Conservation (phyloP, 2,888 invertebrate species). For the Sphaerophoria taeniata region DNA sequence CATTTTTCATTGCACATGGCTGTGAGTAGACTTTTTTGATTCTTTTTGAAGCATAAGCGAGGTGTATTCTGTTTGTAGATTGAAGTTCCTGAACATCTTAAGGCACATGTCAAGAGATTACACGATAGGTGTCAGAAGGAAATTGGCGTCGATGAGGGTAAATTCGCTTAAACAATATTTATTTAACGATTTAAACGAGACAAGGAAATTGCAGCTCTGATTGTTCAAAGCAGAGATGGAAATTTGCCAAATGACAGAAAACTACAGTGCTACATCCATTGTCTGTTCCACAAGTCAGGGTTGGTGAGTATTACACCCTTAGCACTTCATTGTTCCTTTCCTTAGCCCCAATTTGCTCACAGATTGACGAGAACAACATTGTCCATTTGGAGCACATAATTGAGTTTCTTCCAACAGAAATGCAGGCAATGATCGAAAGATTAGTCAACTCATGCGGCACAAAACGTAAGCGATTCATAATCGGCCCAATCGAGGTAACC, state of each 20-base stretch:
- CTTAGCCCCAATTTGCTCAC: background rate
- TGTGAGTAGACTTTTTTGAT: constrained; percentile 24
- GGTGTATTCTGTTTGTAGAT: constrained; percentile 67
- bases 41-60: background rate
- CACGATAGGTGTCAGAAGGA: constrained; percentile 78
- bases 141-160: constrained; percentile 78
- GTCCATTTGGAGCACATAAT: constrained; percentile 79
- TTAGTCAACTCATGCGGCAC: constrained; percentile 78
- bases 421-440: constrained; percentile 75
- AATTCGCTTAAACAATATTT: constrained; percentile 44
- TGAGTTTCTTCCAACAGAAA: constrained; percentile 79
- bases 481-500: too few species aligned
- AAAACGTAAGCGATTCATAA: constrained; percentile 77
- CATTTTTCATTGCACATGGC: background rate
- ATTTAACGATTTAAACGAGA: background rate
- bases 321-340: background rate
- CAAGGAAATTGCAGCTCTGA: constrained; percentile 71
- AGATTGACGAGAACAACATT: constrained; percentile 79
- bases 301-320: constrained; percentile 77
- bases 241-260: constrained; percentile 76
- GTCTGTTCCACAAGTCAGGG: constrained; percentile 80
- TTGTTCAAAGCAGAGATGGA: constrained; percentile 74
- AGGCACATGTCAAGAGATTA: constrained; percentile 77
- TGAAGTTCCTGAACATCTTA: constrained; percentile 78
- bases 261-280: constrained; percentile 80